These are phyloP conservation scores for Sminthurinus aureus DNA, from an alignment of 2,888 invertebrate species.

Conservation along the genomic window DNA sequence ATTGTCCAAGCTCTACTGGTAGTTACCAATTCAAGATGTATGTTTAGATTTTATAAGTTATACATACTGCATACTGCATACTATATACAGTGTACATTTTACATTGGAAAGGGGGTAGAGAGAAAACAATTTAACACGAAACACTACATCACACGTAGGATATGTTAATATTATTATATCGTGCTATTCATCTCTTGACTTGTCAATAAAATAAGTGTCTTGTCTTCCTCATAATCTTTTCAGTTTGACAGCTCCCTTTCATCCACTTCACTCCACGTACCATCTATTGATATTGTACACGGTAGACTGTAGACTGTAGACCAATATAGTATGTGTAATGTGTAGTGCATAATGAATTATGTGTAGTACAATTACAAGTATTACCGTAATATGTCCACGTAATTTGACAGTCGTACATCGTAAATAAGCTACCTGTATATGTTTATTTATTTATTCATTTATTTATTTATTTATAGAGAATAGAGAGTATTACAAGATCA, in stretches of 20 bases:
- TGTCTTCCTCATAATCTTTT: neutral
- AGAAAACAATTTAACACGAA: neutral
- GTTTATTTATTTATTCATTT: no score
- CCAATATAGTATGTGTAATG: no score
- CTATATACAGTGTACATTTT: neutral
- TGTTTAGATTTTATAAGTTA: no score
- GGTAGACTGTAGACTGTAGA: neutral
- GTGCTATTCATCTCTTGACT: neutral
- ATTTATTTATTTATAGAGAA: no score
- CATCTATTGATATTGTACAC: neutral
- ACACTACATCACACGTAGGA: neutral
- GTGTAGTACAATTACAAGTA: neutral
- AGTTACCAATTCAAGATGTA: no score
- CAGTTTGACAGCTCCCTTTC: slow-evolving; percentile 14
- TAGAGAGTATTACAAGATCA: neutral
- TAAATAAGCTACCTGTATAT: no score
- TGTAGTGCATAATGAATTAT: neutral
- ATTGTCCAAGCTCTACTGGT: no score
- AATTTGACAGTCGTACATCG: no score
- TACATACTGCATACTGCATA: no score
- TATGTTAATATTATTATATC: neutral
- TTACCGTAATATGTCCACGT: neutral
- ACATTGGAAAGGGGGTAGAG: neutral
- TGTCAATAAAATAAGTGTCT: neutral
- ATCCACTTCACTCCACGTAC: neutral